Evolutionary conservation across 2,888 invertebrate genomes (phyloP).

Genomic region (Cephus spinipes): DNA sequence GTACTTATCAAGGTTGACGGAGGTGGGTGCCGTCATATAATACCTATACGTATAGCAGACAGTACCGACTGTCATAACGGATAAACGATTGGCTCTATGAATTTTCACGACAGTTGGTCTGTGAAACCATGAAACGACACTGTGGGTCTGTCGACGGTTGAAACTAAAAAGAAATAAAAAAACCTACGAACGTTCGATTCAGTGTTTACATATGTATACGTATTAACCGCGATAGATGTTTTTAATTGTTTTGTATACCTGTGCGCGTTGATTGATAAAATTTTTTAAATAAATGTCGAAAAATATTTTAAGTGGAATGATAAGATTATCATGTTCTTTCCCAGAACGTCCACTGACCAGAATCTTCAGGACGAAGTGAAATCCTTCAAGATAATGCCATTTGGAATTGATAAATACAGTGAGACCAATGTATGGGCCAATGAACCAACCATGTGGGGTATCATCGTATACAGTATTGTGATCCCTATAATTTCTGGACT

Average conservation of each 20-base stretch:
- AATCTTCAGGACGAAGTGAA: neutral
- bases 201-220: no score
- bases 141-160: neutral
- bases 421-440: constrained; percentile 30
- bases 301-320: neutral
- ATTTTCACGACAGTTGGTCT: neutral
- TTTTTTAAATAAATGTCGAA: neutral
- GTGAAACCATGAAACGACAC: neutral
- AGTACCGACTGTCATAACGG: neutral
- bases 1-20: neutral
- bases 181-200: neutral
- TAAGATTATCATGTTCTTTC: neutral
- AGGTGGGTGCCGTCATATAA: neutral
- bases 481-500: constrained; percentile 56
- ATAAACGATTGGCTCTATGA: neutral
- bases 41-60: neutral
- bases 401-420: constrained; percentile 19
- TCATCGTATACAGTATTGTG: constrained; percentile 58
- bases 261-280: no score
- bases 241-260: no score
- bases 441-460: constrained; percentile 36
- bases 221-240: no score
- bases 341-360: neutral
- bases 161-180: neutral
- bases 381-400: neutral